Evolutionary conservation across 92 coral and sea anemone species (phyloP), one percentile per base, ranked within the genome.

Genomic region (Porites evermanni): DNA sequence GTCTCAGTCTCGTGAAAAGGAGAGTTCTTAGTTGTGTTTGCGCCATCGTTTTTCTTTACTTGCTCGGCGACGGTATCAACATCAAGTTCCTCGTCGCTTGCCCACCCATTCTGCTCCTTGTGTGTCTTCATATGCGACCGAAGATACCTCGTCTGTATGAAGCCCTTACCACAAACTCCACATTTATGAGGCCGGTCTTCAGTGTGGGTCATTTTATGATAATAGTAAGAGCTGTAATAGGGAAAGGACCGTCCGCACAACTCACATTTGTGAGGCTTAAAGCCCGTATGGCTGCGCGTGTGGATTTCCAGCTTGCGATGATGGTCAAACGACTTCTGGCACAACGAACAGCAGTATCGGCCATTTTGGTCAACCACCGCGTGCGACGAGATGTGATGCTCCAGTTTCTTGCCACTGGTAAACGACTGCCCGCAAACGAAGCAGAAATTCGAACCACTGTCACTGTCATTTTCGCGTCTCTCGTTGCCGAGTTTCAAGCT

Each of bases 131-230:
- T 89, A 44, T 95, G 98, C 2, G 96, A 81, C 11, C 98, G 96
- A 67, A 95, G 74, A 72, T 95, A 95, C 7, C 98, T 89, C 8
- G 96, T 88, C 86, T 95, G 98, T 19, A 95, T 95, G 88, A 95
- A 95, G 60, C 98, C 98, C 87, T 95, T 95, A 6, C 98, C 98
- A 68, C 98, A 95, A 53, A 95, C 82, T 23, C 93, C 92, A 64
- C 98, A 95, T 91, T 95, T 95, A 72, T 95, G 98, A 10, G 98
- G 98, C 9, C 95, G 85, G 65, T 95, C 96, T 82, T 93, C 93
- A 14, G 98, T 95, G 89, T 95, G 98, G n/a, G 98, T 95, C 98
- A 95, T 95, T 80, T 95, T 95, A 69, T 95, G 98, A 78, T 95
- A 95, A 86, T 95, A 95, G 66, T 93, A 95, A 0, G 98, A 95